These are phyloP conservation scores for Plecturocebus donacophilus DNA, from an alignment of 2,113 vertebrate genomes.

Conservation along the genomic window DNA sequence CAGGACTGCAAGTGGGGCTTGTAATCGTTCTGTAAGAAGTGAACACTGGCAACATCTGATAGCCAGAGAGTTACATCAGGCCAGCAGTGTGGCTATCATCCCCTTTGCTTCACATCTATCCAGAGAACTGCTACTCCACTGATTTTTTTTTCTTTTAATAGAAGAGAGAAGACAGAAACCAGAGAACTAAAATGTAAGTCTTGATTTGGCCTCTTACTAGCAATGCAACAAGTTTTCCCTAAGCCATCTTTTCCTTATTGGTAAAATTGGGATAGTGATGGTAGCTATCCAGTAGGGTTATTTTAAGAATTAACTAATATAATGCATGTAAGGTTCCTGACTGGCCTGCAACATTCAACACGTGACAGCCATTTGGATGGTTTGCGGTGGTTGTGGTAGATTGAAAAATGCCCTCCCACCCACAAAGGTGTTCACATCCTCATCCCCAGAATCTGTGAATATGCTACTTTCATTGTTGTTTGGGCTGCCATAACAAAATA, in stretches of 20 bases:
- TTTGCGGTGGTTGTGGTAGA: not conserved
- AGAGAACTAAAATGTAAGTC: not conserved
- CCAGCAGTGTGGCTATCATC: not conserved
- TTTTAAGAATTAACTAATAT: no score
- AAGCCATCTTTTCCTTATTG: not conserved
- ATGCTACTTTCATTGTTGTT: not conserved
- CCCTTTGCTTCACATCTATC: not conserved
- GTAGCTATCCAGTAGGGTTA: not conserved
- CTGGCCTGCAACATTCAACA: no score
- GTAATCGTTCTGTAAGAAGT: not conserved
- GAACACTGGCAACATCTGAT: no score
- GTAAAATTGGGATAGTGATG: not conserved
- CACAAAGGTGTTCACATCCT: not conserved
- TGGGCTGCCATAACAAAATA: not conserved
- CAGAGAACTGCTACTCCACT: not conserved
- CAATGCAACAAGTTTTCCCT: not conserved
- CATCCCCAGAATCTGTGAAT: not conserved
- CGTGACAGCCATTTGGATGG: not conserved
- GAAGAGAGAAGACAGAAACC: not conserved
- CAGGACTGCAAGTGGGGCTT: fast-evolving
- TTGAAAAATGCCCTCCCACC: not conserved
- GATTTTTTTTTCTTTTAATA: not conserved
- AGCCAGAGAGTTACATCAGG: not conserved
- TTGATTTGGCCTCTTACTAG: not conserved
- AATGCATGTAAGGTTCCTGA: no score